Percentiles rank a stretch among this genome's conserved stretches.
Conservation (phyloP, 2,797 vertebrate species). For the Halcyon chelicuti region DNA sequence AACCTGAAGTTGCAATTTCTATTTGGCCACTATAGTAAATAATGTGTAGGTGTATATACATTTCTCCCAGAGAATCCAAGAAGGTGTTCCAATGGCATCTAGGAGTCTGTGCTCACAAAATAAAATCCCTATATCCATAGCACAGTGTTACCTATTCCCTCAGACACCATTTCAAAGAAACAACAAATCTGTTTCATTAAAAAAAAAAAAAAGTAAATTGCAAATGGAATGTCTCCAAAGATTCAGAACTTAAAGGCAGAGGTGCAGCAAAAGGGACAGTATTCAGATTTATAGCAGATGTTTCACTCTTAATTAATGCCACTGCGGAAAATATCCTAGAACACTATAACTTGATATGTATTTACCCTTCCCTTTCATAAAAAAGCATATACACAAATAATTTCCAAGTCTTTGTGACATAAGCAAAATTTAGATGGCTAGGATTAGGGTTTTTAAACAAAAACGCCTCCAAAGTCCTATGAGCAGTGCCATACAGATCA, state of each 20-base stretch:
- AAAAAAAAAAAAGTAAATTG: neutral
- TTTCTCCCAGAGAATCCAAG: neutral
- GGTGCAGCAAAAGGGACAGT: neutral
- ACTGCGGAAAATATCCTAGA: neutral
- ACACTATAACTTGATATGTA: neutral
- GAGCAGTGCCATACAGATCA: neutral
- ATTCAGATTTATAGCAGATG: conserved; percentile 5
- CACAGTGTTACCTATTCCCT: neutral
- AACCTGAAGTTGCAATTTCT: neutral
- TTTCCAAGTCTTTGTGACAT: neutral
- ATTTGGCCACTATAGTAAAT: neutral
- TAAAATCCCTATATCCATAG: neutral
- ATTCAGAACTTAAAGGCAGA: neutral
- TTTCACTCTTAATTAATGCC: conserved; percentile 3
- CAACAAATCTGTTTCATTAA: neutral
- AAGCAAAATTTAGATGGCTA: neutral
- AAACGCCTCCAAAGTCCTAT: neutral
- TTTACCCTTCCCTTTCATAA: neutral
- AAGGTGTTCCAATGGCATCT: neutral
- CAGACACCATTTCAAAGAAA: neutral
- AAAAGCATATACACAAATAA: neutral
- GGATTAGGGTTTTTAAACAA: neutral
- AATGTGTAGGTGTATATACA: neutral
- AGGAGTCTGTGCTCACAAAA: neutral
- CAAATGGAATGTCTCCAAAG: neutral